Base-by-base conservation (phyloP, 2,797 vertebrate species). In the Columba guinea region DNA sequence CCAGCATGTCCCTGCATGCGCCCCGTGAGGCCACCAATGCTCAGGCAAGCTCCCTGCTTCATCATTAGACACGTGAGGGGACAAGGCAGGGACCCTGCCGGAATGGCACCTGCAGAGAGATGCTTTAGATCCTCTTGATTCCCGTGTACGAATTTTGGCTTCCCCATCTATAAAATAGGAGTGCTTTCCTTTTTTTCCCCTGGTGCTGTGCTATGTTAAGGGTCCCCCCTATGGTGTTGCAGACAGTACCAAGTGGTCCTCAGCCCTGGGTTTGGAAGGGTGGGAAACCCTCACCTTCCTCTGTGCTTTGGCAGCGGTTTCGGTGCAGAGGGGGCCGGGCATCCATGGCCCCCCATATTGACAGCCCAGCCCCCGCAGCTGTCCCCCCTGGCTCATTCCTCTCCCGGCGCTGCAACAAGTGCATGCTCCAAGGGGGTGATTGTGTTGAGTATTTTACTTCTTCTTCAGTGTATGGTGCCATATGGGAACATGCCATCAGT, bases 401-500 rank as follows among this genome's bases (percentile, higher is more conserved):
- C 62, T 79, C 59, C 34, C 9, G 1, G 70, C 35, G 70, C 75
- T 65, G 73, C 84, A 95, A 81, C 84, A 90, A 95, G 75, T 76
- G 46, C 44, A 28, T 75, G 82, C 90, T 93, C 60, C 52, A 21
- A 56, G 56, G 44, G 49, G 64, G 16, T 39, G 34, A 35, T 41
- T 60, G 60, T 21, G 58, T 1, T 70, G 65, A 60, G 73, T 60
- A n/a, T 91, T 86, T 93, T 56, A 56, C 65, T 91, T 24, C 76
- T 70, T 59, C 73, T 68, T 68, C 53, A 44, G 74, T 65, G 81
- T 73, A 92, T 0, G 2, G 28, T 84, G 85, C 96, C 96, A 95
- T 96, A 95, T 97, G 96, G 96, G 91, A 90, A 55, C 17, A 2
- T 64, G 94, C 83, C 93, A 97, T 97, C 91, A 96, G 60, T 98